Base-by-base conservation (phyloP, 2,113 vertebrate genomes). In the Pelmatolapia mariae region DNA sequence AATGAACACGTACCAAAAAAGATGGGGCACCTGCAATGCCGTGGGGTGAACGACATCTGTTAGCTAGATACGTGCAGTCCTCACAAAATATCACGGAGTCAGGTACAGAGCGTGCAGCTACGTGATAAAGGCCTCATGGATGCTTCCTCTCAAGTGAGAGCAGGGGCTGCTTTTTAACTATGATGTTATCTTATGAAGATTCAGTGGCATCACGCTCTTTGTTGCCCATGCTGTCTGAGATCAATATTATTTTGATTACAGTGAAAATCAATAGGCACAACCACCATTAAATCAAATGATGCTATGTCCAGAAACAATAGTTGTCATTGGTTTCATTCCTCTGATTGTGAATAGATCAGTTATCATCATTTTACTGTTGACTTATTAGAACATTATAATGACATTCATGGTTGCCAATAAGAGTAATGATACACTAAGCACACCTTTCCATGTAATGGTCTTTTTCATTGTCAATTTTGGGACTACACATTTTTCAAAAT, bases 171-270 rank as follows among this genome's bases (percentile, higher is more conserved):
- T 36, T 33, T 79, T 79, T 81, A 71, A 50, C n/a, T 38, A 66
- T 40, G 13, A 54, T 80, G 38, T 11, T 22, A 38, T 12, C 16
- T 57, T 5, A 54, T 53, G 10, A 11, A 36, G 50, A 11, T 31
- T 80, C 6, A 82, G 3, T 53, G 4, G 10, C 4, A 2, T 81
- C 8, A 50, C 31, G n/a, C 15, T 33, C 5, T 22, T 40, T 53
- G 29, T 47, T 79, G 45, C 43, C 3, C n/a, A 3, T 36, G 78
- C 50, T n/a, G 7, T 36, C 38, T 57, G n/a, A 85, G 61, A 92
- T 92, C 91, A 86, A 88, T 95, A 85, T 47, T 40, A 38, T 91
- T 92, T 84, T 90, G 80, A 93, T 91, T 86, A 82, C 80, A 82
- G 53, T 73, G 47, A 78, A 90, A 93, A 91, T 91, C 87, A 90